Conservation (phyloP, 2,113 vertebrate species). For the Geococcyx californianus region DNA sequence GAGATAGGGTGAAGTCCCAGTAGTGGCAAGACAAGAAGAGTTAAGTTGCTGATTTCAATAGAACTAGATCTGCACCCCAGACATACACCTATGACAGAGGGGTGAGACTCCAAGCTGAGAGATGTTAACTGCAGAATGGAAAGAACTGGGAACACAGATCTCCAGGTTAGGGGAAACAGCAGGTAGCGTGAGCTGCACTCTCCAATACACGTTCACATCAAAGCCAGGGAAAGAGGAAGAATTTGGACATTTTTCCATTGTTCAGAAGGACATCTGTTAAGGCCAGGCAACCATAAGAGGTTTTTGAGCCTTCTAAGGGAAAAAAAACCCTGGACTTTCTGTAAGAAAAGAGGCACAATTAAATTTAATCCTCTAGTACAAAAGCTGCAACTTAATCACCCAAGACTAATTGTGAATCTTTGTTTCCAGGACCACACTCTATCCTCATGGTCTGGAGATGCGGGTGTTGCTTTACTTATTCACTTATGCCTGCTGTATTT, state of each 20-base stretch:
- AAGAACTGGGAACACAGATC: neutral
- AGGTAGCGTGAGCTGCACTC: neutral
- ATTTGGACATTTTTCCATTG: neutral
- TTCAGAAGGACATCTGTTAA: neutral
- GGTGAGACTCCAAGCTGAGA: neutral
- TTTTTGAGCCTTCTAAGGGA: neutral
- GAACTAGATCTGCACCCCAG: neutral
- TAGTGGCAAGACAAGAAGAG: neutral
- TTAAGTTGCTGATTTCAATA: neutral
- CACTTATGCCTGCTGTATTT: neutral
- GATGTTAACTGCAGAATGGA: neutral
- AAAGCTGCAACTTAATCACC: neutral
- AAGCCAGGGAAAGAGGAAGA: neutral
- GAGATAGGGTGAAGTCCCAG: neutral
- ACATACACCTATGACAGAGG: rapidly evolving
- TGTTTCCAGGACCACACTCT: neutral
- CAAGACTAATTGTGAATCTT: neutral
- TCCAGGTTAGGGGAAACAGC: neutral
- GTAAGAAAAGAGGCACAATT: neutral
- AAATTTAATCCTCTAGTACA: neutral
- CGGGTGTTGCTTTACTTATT: neutral
- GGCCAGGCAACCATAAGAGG: neutral
- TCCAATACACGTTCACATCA: neutral
- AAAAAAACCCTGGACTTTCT: neutral
- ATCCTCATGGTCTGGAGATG: neutral